Evolutionary conservation across 2,888 invertebrate genomes (phyloP), one percentile per base, ranked within the genome.

Genomic region (Drosophila siamana): DNA sequence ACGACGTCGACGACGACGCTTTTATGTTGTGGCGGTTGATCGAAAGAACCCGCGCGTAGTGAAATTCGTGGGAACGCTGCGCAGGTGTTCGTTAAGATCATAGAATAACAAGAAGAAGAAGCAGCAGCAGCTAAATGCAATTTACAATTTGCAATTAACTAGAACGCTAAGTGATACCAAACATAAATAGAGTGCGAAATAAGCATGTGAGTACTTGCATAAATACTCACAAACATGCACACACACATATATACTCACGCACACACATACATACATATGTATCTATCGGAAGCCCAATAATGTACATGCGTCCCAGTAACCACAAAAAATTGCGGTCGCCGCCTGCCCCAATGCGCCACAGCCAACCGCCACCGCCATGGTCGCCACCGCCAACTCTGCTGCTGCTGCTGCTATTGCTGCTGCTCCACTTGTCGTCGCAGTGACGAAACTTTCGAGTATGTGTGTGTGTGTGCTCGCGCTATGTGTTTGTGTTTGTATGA

Each of bases 371-470:
- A 44, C 69, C 63, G 77, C 65, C 54, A 48, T 50, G 52, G 54
- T 40, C 64, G 63, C 61, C 59, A 56, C 68, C 66, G 55, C 72
- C 62, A 78, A 77, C 61, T 67, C 62, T 67, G 72, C 82, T 64
- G 76, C 57, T 69, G 51, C 59, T 57, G 80, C 57, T 60, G 88
- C 80, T 85, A 11, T 11, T 11, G 63, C 80, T 72, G 72, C 85
- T 88, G 84, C 83, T 85, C 88, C 85, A 86, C 85, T 86, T 88
- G 88, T 84, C 87, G 86, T 77, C 85, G 81, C 82, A 84, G 82
- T 86, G 86, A 86, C 89, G 86, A 86, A 88, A 86, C 85, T 65
- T 67, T 66, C 60, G 56, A 71, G 30, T 60, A 55, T 63, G 67
- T 68, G 48, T 44, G 55, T 50, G 36, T 54, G 48, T 26, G 51